Percentiles rank a stretch among this genome's conserved stretches.
Evolutionary conservation across 2,888 invertebrate species (phyloP).

Genomic region (Cryptocephalus moraei): DNA sequence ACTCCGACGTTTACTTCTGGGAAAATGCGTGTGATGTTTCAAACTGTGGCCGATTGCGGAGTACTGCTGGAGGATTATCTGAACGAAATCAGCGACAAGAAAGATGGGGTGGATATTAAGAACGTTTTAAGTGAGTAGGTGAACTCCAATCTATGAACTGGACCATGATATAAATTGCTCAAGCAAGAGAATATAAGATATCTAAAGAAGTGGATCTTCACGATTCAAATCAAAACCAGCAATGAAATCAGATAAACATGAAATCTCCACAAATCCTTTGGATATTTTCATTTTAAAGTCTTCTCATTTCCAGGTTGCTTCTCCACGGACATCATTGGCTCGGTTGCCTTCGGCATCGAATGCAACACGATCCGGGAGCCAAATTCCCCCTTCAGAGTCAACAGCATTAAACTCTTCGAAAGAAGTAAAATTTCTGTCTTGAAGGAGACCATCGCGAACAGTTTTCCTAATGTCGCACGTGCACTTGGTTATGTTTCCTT

Average conservation of each 20-base stretch:
- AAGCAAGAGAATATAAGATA: too few species aligned
- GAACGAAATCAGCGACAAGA: not conserved
- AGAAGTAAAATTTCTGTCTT: not conserved
- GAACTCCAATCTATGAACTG: too few species aligned
- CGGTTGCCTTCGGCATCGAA: slow-evolving; percentile 48
- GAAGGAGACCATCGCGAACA: not conserved
- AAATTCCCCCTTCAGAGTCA: slow-evolving; percentile 35
- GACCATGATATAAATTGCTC: too few species aligned
- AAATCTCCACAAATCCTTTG: too few species aligned
- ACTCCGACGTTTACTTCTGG: slow-evolving; percentile 54
- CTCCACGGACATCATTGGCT: slow-evolving; percentile 20
- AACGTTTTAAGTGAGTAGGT: slow-evolving; percentile 7
- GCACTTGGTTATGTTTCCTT: not conserved
- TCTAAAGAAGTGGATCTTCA: too few species aligned
- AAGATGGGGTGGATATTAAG: slow-evolving; percentile 10
- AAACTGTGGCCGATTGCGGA: slow-evolving; percentile 44
- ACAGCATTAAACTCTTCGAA: slow-evolving; percentile 9
- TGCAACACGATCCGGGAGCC: slow-evolving; percentile 44
- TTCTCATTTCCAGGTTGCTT: slow-evolving; percentile 7
- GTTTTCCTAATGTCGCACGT: not conserved
- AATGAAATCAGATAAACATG: too few species aligned
- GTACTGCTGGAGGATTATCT: slow-evolving; percentile 5
- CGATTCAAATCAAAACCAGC: too few species aligned
- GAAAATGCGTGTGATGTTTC: slow-evolving; percentile 53
- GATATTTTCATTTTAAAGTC: too few species aligned